Conservation (phyloP, 2,888 invertebrate species). For the Sphaerophoria rueppellii region DNA sequence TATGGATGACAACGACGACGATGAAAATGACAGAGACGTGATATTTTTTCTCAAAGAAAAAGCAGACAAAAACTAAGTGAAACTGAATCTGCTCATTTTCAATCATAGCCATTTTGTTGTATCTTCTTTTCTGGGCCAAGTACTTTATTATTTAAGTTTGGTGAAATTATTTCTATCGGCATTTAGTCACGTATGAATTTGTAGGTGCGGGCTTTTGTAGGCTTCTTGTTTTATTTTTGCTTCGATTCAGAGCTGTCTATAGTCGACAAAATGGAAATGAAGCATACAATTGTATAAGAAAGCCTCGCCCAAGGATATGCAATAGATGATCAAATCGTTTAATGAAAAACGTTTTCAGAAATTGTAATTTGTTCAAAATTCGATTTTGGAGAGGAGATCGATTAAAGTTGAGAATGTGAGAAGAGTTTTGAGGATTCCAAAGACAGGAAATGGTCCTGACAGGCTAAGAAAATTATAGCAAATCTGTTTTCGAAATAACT, state of each 20-base stretch:
- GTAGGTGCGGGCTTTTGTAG: constrained; percentile 8
- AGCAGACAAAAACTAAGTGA: not conserved
- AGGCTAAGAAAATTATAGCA: too few relatives aligned
- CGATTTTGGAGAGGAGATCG: constrained; percentile 18
- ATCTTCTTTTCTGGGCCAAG: constrained; percentile 9
- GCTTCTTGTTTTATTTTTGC: not conserved
- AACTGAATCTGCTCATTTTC: constrained; percentile 53
- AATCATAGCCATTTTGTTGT: constrained; percentile 27
- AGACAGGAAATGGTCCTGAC: too few relatives aligned
- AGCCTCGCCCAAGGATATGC: constrained; percentile 25
- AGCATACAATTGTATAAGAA: constrained; percentile 46
- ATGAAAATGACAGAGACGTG: constrained; percentile 21
- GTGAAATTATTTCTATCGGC: constrained; percentile 39
- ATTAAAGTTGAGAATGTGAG: too few relatives aligned
- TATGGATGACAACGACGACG: too few relatives aligned
- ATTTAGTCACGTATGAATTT: constrained; percentile 53
- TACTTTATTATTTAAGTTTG: constrained; percentile 43
- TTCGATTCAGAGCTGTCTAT: too few relatives aligned
- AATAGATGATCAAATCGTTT: constrained; percentile 17
- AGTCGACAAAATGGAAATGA: constrained; percentile 5
- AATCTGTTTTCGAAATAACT: too few relatives aligned
- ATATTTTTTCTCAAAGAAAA: constrained; percentile 28
- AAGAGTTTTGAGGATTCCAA: too few relatives aligned
- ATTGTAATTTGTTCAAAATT: constrained; percentile 2
- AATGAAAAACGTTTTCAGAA: constrained; percentile 41